These are phyloP conservation scores for Amblyteles armatorius DNA, from an alignment of 2,888 invertebrate genomes.

Conservation along the genomic window DNA sequence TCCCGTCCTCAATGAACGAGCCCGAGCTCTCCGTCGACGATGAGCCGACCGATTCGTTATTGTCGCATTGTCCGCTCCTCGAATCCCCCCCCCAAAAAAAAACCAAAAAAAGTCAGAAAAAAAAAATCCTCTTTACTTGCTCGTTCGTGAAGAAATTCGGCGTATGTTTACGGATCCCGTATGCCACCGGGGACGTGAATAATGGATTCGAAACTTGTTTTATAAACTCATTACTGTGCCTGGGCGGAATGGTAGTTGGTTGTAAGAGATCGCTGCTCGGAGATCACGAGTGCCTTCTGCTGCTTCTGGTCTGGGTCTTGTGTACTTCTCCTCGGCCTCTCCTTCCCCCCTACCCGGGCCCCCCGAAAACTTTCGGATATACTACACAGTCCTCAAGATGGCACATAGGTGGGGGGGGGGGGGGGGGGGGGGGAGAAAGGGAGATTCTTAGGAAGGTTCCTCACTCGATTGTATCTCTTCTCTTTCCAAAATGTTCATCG, in stretches of 20 bases:
- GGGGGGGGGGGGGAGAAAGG: conserved; percentile 55
- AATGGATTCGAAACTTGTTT: conserved; percentile 74
- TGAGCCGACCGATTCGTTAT: conserved; percentile 29
- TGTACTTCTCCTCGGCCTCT: conserved; percentile 39
- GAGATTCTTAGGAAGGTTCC: conserved; percentile 72
- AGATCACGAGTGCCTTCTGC: conserved; percentile 71
- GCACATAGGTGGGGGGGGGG: conserved; percentile 56
- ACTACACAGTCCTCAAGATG: conserved; percentile 60
- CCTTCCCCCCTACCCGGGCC: background rate
- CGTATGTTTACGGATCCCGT: conserved; percentile 73
- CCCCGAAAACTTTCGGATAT: conserved; percentile 64
- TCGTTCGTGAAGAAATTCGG: conserved; percentile 63
- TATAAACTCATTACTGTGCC: conserved; percentile 74
- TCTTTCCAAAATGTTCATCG: conserved; percentile 72
- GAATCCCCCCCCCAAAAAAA: background rate
- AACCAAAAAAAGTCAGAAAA: conserved; percentile 29
- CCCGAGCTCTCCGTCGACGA: background rate
- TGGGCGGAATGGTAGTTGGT: conserved; percentile 73
- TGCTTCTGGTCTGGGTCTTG: conserved; percentile 52
- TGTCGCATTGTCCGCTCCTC: conserved; percentile 39
- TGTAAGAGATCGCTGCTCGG: conserved; percentile 73
- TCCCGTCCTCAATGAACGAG: conserved; percentile 37
- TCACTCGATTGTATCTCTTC: conserved; percentile 73
- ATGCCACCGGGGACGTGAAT: conserved; percentile 73
- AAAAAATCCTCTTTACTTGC: conserved; percentile 51